A percentile compares a stretch with the other conserved stretches of the same genome.
Evolutionary conservation across 1,140 invertebrate species (phyloP).

Genomic region (Tetragonula clypearis): DNA sequence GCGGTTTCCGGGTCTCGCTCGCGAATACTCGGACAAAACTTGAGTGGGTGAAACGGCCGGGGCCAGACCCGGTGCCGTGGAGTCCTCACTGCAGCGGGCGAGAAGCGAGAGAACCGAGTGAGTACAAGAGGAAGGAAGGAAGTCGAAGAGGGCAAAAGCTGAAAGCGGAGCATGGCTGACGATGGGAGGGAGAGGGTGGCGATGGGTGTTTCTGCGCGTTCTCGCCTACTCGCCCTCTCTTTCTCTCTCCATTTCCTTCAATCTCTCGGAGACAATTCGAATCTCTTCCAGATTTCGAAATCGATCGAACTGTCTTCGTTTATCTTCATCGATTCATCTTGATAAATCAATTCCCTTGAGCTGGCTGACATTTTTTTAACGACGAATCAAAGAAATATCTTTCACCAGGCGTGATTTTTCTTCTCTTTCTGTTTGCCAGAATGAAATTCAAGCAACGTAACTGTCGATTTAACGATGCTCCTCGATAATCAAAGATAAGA

Average conservation of each 20-base stretch:
- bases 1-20: conserved; percentile 66
- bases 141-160: not conserved
- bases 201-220: conserved; percentile 17
- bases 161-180: conserved; percentile 12
- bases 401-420: too few species aligned
- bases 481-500: too few species aligned
- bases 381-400: too few species aligned
- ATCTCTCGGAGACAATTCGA: not conserved
- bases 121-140: not conserved
- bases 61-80: conserved; percentile 27
- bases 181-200: not conserved
- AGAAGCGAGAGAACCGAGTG: not conserved
- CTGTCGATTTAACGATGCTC: too few species aligned
- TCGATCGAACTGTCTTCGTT: not conserved
- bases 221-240: not conserved
- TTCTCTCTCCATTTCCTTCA: not conserved
- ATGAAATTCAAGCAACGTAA: not conserved
- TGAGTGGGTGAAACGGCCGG: conserved; percentile 58
- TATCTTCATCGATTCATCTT: not conserved
- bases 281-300: not conserved
- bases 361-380: too few species aligned
- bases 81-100: not conserved
- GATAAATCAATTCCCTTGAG: not conserved
- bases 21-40: conserved; percentile 68
- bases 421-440: not conserved